Evolutionary conservation across 2,888 invertebrate genomes (phyloP), one percentile per base, ranked within the genome.

Genomic region (Phyto melanocephala): DNA sequence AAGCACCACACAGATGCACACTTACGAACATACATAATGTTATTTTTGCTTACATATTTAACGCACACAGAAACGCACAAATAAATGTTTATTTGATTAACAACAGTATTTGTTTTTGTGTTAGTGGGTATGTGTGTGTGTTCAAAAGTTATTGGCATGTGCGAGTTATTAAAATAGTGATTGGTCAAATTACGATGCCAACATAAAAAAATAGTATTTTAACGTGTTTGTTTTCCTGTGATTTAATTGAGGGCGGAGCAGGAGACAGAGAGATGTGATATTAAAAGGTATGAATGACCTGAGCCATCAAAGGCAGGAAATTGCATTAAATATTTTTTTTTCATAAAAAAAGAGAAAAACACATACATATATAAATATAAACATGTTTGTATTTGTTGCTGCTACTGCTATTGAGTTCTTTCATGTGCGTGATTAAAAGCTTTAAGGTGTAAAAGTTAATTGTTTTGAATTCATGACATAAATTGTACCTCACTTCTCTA

Each of bases 371-470:
- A n/a, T n/a, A n/a, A n/a, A n/a, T n/a, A n/a, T n/a, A n/a, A n/a
- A 35, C 35, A 11, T 15, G 0, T 37, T 35, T 42, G 15, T 28
- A 62, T 70, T 17, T 28, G 50, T 28, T 33, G 72, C 20, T 20
- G 24, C n/a, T 33, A 5, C 11, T n/a, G 15, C 4, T 5, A 42
- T 42, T 20, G 42, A n/a, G 63, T 40, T 60, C 52, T 54, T 70
- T 68, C 15, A 47, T 67, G 60, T 78, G 78, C 78, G 70, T 81
- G 74, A 78, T 81, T 78, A 75, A 81, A 81, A 78, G 70, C 70
- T 81, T 81, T 78, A 78, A 75, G 58, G 81, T 75, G 78, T 70
- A 70, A 78, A 81, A 68, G 81, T 81, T 81, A 81, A 81, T 45
- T 63, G 74, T 52, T 78, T 56, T 52, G 7, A 65, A 75, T 70